A percentile compares a stretch with the other conserved stretches of the same genome.
Evolutionary conservation across 2,888 invertebrate genomes (phyloP).

Genomic region (Choreutis nemorana): DNA sequence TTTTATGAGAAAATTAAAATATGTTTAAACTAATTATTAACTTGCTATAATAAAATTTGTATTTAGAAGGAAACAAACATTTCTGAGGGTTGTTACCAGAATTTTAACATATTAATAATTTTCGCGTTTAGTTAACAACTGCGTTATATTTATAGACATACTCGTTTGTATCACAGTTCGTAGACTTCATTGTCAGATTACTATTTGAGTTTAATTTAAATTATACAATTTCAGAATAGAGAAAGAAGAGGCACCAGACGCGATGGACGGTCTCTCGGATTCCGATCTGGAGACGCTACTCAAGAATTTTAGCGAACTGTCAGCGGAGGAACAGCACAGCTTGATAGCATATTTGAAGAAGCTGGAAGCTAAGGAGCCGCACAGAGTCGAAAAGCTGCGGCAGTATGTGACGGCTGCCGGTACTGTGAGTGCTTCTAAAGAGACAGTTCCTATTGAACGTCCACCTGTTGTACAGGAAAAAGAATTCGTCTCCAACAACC

Average conservation of each 20-base stretch:
- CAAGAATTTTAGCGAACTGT: conserved; percentile 80
- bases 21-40: no score
- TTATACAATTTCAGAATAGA: conserved; percentile 19
- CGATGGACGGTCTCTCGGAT: conserved; percentile 81
- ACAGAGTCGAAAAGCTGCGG: conserved; percentile 78
- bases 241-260: conserved; percentile 36
- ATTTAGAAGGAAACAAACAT: no score
- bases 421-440: no score
- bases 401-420: conserved; percentile 73
- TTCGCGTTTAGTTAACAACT: no score
- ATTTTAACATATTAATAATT: no score
- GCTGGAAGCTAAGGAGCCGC: conserved; percentile 77
- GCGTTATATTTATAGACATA: no score
- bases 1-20: no score
- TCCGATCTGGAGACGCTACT: conserved; percentile 80
- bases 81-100: no score
- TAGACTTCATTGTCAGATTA: no score
- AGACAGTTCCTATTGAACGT: conserved; percentile 3
- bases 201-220: conserved; percentile 2
- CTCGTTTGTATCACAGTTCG: no score
- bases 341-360: conserved; percentile 84
- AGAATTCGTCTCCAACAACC: conserved; percentile 3
- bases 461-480: not conserved
- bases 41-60: no score
- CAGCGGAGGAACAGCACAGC: conserved; percentile 82